Evolutionary conservation across 2,797 vertebrate genomes (phyloP), one percentile per base, ranked within the genome.

Genomic region (Dermochelys coriacea): DNA sequence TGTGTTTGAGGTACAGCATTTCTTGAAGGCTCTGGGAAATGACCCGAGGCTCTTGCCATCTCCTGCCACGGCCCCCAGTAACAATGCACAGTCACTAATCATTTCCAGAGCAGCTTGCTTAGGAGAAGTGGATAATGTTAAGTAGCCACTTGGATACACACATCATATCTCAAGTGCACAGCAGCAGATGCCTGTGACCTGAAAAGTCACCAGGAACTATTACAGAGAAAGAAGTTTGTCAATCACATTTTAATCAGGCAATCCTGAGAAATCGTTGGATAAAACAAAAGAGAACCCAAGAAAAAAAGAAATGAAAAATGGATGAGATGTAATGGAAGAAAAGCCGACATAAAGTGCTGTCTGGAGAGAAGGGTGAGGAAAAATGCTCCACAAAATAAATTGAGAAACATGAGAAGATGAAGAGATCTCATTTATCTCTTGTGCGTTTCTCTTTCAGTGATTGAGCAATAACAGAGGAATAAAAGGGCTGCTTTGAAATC

Each of bases 381-480:
- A 96, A 89, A 85, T 80, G 79, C 81, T 88, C 86, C 71, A 49
- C 5, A 0, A 95, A 96, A 94, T 91, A 95, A 96, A 97, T 93
- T 90, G 95, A 95, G 96, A 94, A 95, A 94, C 93, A 96, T 21
- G 86, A 95, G 90, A 82, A 91, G 91, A 89, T 27, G 3, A 95
- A 61, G 89, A 94, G 87, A 88, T 88, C 93, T 93, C 93, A 92
- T 96, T 97, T 94, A 84, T 97, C 95, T 94, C 95, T 27, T 59
- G 7, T 6, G 41, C 5, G 0, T 84, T 93, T 64, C 83, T 89
- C 90, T 95, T 79, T 25, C 74, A 41, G 87, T 86, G 88, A 94
- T 68, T 83, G 94, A 96, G 94, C 89, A 94, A 88, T 93, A 97
- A 84, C 82, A 57, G 87, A 89, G 90, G 88, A 94, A 84, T 96